A percentile compares a stretch with the other conserved stretches of the same genome.
Conservation (phyloP, 2,888 invertebrate genomes). For the Girardia tigrina region DNA sequence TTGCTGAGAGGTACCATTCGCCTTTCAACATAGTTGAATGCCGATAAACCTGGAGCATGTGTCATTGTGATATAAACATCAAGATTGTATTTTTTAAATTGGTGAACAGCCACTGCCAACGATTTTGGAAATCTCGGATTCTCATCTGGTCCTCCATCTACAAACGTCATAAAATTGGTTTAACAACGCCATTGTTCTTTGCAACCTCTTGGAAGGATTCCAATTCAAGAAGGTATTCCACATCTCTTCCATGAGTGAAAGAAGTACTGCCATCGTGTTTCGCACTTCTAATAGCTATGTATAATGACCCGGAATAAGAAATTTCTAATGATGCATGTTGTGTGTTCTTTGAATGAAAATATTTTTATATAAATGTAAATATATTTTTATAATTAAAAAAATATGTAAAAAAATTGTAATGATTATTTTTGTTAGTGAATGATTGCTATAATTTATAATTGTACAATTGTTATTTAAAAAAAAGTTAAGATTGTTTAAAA, state of each 20-base stretch:
- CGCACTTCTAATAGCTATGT: constrained; percentile 44
- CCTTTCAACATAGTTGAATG: constrained; percentile 44
- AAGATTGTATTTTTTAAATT: constrained; percentile 39
- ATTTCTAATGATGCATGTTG: constrained; percentile 37
- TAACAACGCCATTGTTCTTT: constrained; percentile 37
- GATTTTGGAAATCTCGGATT: constrained; percentile 39
- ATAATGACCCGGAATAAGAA: constrained; percentile 49
- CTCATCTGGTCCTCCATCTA: constrained; percentile 41
- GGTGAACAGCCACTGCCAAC: constrained; percentile 37
- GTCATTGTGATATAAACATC: constrained; percentile 53
- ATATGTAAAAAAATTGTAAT: no score
- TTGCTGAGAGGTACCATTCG: constrained; percentile 45
- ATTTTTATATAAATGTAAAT: no score
- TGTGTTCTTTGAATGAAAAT: no score
- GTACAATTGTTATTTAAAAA: no score
- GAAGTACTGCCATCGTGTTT: constrained; percentile 42
- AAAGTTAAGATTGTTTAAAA: no score
- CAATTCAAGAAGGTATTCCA: constrained; percentile 39
- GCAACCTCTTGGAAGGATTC: constrained; percentile 38
- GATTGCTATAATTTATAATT: no score
- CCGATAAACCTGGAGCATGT: constrained; percentile 45
- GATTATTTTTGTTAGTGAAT: no score
- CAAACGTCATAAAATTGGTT: constrained; percentile 41
- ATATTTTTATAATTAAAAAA: no score
- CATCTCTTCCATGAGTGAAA: constrained; percentile 41